Percentiles rank a stretch among this genome's conserved stretches.
Conservation (phyloP, 2,113 vertebrate species). For the Megaceryle maxima region DNA sequence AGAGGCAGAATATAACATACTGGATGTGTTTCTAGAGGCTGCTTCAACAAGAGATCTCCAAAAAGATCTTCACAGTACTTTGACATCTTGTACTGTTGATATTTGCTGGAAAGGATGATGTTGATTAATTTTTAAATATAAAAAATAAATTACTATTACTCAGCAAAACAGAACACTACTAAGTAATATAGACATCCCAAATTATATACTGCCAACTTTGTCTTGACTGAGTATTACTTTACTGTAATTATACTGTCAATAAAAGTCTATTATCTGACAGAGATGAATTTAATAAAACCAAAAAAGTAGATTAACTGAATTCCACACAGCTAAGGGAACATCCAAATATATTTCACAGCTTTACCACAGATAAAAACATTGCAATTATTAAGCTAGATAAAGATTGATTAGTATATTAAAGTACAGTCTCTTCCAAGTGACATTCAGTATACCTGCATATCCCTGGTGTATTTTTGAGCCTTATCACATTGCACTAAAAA, state of each 20-base stretch:
- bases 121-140: constrained; percentile 31
- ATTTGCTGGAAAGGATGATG: constrained; percentile 85
- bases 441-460: background rate
- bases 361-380: background rate
- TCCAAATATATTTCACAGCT: constrained; percentile 3
- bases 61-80: constrained; percentile 98
- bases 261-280: background rate
- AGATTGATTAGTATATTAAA: background rate
- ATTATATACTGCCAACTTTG: background rate
- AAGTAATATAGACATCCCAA: background rate
- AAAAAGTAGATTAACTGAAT: background rate
- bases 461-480: background rate
- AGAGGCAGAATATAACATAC: constrained; percentile 73
- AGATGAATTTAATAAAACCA: background rate
- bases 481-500: background rate
- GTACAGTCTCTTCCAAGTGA: background rate
- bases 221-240: background rate
- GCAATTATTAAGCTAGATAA: background rate
- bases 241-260: constrained; percentile 5
- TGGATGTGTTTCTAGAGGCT: constrained; percentile 87
- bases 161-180: background rate
- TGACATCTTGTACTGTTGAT: constrained; percentile 99
- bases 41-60: constrained; percentile 94
- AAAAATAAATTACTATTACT: constrained; percentile 12
- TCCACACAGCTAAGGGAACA: background rate